A percentile compares a stretch with the other conserved stretches of the same genome.
These are phyloP conservation scores for Cyclopterus lumpus DNA, from an alignment of 2,797 vertebrate species.

Conservation along the genomic window DNA sequence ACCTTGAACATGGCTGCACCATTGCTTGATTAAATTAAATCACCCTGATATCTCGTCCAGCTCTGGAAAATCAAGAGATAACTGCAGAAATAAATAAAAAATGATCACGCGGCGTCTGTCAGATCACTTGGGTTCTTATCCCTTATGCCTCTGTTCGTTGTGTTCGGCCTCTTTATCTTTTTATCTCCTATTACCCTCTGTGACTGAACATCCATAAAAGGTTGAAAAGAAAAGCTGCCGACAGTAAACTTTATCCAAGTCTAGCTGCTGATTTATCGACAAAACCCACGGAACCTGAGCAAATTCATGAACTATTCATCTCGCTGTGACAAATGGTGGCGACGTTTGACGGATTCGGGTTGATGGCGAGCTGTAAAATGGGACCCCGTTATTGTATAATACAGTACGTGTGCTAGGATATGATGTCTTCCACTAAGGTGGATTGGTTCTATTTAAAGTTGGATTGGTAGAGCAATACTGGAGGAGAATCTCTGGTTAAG, in stretches of 20 bases:
- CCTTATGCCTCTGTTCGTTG: slow-evolving; percentile 23
- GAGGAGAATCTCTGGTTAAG: neutral
- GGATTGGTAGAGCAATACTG: neutral
- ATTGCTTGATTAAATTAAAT: slow-evolving; percentile 65
- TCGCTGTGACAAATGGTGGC: neutral
- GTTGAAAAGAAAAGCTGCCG: slow-evolving; percentile 47
- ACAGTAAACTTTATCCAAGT: slow-evolving; percentile 40
- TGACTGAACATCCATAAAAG: slow-evolving; percentile 49
- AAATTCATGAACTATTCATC: slow-evolving; percentile 43
- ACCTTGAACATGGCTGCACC: slow-evolving; percentile 53
- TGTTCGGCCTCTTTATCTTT: slow-evolving; percentile 42
- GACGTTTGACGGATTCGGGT: neutral
- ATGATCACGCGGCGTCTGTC: slow-evolving; percentile 27
- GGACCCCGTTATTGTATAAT: neutral
- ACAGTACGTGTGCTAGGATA: neutral
- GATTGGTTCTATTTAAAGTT: neutral
- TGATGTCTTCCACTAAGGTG: neutral
- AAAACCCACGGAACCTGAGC: slow-evolving; percentile 26
- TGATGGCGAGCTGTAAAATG: neutral
- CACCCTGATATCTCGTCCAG: slow-evolving; percentile 46
- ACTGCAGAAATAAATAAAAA: neutral
- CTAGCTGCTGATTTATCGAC: slow-evolving; percentile 45
- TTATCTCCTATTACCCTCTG: slow-evolving; percentile 44
- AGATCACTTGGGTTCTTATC: slow-evolving; percentile 17
- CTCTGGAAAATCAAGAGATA: slow-evolving; percentile 51